Evolutionary conservation across 2,113 vertebrate genomes (phyloP).

Genomic region (Alces alces): DNA sequence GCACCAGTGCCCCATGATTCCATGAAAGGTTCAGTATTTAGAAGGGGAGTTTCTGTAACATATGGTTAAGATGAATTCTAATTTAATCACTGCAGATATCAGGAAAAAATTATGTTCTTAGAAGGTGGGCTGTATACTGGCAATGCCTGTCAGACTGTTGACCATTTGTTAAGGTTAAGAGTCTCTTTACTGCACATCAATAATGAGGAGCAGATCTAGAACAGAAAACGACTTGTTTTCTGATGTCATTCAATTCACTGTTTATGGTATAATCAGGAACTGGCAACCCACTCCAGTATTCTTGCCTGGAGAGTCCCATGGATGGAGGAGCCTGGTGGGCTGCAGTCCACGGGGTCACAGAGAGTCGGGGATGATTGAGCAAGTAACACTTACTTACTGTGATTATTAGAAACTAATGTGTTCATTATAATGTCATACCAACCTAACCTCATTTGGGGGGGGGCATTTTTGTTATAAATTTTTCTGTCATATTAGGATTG

Average conservation of each 20-base stretch:
- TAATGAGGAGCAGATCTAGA: background rate
- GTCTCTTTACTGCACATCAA: background rate
- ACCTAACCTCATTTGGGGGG: background rate
- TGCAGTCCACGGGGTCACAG: background rate
- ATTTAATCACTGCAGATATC: background rate
- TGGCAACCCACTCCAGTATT: background rate
- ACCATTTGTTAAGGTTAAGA: background rate
- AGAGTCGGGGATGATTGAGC: fast-evolving
- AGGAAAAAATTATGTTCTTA: background rate
- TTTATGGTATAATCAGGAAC: background rate
- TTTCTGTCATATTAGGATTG: background rate
- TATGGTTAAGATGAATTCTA: background rate
- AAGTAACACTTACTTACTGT: background rate
- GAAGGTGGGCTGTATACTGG: background rate
- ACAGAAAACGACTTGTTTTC: background rate
- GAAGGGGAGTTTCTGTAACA: background rate
- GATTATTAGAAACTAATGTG: background rate
- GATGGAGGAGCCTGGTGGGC: background rate
- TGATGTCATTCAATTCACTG: background rate
- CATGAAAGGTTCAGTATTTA: background rate
- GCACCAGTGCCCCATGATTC: background rate
- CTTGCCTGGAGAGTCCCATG: background rate
- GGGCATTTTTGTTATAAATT: background rate
- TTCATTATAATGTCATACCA: background rate
- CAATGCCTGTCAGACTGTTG: background rate